A percentile compares a stretch with the other conserved stretches of the same genome.
Conservation (phyloP, 2,113 vertebrate genomes). For the Donacobius atricapilla region DNA sequence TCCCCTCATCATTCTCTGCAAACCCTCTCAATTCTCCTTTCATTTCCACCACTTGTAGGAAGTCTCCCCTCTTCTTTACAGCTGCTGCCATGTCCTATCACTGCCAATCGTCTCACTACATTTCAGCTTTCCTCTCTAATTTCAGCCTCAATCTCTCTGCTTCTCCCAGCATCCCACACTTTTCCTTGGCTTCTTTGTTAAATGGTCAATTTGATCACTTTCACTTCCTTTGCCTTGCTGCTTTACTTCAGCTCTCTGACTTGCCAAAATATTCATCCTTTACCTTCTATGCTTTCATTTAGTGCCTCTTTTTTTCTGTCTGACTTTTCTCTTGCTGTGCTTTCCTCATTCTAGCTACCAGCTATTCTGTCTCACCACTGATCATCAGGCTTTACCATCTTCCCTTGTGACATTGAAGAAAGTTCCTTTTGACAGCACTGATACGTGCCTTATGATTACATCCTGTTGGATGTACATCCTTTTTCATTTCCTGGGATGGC, state of each 20-base stretch:
- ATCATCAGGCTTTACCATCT: not conserved
- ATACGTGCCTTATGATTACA: not conserved
- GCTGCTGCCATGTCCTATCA: not conserved
- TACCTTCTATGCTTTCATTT: not conserved
- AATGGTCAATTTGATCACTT: not conserved
- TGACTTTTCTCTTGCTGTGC: not conserved
- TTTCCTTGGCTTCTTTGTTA: not conserved
- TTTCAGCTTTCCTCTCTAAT: not conserved
- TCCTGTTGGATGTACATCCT: not conserved
- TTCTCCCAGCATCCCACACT: not conserved
- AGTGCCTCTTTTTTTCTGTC: not conserved
- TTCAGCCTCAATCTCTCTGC: not conserved
- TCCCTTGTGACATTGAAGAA: not conserved
- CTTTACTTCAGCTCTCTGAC: not conserved
- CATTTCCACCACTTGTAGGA: not conserved
- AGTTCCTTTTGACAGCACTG: not conserved
- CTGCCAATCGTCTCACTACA: not conserved
- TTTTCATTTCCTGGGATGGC: not conserved
- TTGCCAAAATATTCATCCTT: not conserved
- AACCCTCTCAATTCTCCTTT: not conserved
- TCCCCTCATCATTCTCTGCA: not conserved
- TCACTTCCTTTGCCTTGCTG: not conserved
- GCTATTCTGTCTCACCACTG: not conserved
- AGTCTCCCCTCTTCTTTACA: not conserved
- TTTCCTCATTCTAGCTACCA: not conserved